Conservation (phyloP, 92 coral and sea anemone genomes). For the Phenganax subtilis region DNA sequence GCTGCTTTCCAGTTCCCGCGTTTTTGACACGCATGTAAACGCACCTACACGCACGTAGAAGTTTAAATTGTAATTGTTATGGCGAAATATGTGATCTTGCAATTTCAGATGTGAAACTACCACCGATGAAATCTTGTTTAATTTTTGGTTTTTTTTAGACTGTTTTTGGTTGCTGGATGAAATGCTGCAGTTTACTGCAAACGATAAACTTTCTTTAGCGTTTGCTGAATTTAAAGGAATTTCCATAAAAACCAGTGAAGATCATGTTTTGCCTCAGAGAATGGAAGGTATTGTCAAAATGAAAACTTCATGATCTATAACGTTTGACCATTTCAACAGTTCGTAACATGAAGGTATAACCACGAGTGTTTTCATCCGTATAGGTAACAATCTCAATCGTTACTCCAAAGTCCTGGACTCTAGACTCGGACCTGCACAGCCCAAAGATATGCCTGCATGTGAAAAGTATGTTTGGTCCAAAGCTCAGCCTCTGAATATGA, state of each 20-base stretch:
- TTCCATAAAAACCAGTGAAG: slow-evolving; percentile 40
- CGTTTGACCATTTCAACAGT: slow-evolving; percentile 12
- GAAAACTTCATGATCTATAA: background rate
- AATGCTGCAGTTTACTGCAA: slow-evolving; percentile 70
- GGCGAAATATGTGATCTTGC: too few species aligned
- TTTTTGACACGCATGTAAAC: too few species aligned
- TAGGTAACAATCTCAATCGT: slow-evolving; percentile 89
- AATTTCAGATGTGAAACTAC: too few species aligned
- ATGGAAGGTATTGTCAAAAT: slow-evolving; percentile 71
- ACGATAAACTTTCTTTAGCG: slow-evolving; percentile 54
- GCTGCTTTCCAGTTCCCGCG: too few species aligned
- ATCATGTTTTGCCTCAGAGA: slow-evolving; percentile 64
- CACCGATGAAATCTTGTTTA: background rate
- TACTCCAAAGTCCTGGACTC: slow-evolving; percentile 92
- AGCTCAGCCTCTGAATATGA: slow-evolving; percentile 72
- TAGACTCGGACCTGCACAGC: slow-evolving; percentile 75
- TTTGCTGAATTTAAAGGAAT: slow-evolving; percentile 56
- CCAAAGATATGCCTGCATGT: slow-evolving; percentile 77
- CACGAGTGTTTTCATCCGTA: background rate
- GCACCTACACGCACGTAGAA: background rate
- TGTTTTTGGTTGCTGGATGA: slow-evolving; percentile 90
- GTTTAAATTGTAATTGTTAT: too few species aligned
- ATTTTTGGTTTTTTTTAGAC: slow-evolving; percentile 41
- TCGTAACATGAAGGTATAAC: background rate
- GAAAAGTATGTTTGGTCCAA: slow-evolving; percentile 71